A percentile compares a stretch with the other conserved stretches of the same genome.
Conservation (phyloP, 92 coral and sea anemone genomes). For the Umimayanthus chanpuru region DNA sequence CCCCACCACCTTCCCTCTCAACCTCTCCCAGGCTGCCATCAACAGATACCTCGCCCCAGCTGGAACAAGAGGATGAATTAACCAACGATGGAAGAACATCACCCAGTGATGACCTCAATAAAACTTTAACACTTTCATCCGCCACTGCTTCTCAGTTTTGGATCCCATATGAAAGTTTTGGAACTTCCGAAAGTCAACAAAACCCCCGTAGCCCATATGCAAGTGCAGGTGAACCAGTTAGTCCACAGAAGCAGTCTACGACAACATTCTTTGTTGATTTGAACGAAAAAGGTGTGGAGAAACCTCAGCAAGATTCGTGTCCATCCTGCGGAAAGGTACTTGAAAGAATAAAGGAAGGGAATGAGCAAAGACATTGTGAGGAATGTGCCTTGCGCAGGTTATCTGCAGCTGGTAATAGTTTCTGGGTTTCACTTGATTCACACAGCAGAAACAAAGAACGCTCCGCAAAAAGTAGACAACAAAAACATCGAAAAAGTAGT, state of each 20-base stretch:
- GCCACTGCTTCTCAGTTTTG: constrained; percentile 21
- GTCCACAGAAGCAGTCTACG: constrained; percentile 10
- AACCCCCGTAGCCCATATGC: background rate
- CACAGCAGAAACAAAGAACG: background rate
- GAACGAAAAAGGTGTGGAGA: background rate
- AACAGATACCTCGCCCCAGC: background rate
- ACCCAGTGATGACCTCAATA: constrained; percentile 12
- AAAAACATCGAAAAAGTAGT: background rate
- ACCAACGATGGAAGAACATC: background rate
- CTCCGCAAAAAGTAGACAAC: background rate
- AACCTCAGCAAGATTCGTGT: background rate
- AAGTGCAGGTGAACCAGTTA: background rate
- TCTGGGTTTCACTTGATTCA: constrained; percentile 41
- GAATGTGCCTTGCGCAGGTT: constrained; percentile 5
- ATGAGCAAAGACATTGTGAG: background rate
- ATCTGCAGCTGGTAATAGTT: constrained; percentile 23
- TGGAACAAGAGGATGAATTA: background rate
- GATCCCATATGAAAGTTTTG: constrained; percentile 37
- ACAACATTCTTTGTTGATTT: constrained; percentile 36
- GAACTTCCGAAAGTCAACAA: constrained; percentile 2
- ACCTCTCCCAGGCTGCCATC: background rate
- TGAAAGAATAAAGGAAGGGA: background rate
- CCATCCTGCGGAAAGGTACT: background rate
- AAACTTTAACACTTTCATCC: constrained; percentile 27
- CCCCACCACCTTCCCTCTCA: constrained; percentile 23